Evolutionary conservation across 2,888 invertebrate species (phyloP).

Genomic region (Acleris sparsana): DNA sequence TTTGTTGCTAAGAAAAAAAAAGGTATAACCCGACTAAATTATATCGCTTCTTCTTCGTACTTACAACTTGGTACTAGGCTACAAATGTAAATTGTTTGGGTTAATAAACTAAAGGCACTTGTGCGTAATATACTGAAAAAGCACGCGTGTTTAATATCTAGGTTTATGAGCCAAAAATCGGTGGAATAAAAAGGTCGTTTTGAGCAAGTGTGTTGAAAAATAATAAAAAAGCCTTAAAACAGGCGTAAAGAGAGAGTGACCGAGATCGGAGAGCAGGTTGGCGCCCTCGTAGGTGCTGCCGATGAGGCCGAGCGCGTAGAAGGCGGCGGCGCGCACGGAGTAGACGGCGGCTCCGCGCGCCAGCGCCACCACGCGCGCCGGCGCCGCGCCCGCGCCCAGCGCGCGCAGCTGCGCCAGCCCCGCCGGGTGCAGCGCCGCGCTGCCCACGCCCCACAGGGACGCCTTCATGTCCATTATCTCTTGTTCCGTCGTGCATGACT

Average conservation of each 20-base stretch:
- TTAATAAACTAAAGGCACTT: no score
- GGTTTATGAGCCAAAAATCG: no score
- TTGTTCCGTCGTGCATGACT: slow-evolving; percentile 85
- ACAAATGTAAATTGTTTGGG: no score
- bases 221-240: not conserved
- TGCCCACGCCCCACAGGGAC: slow-evolving; percentile 94
- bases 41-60: no score
- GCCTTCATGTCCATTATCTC: slow-evolving; percentile 92
- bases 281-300: slow-evolving; percentile 93
- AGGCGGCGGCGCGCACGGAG: slow-evolving; percentile 94
- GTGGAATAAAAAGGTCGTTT: no score
- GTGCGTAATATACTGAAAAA: no score
- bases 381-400: slow-evolving; percentile 68
- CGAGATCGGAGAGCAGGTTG: slow-evolving; percentile 88
- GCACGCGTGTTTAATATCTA: no score
- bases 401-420: slow-evolving; percentile 90
- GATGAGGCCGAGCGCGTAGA: slow-evolving; percentile 93
- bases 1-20: no score
- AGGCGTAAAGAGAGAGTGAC: slow-evolving; percentile 60
- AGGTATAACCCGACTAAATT: no score
- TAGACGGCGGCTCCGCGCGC: slow-evolving; percentile 93
- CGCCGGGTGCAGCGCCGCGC: slow-evolving; percentile 89
- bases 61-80: no score
- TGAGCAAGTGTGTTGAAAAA: no score
- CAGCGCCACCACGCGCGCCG: slow-evolving; percentile 83